A percentile compares a stretch with the other conserved stretches of the same genome.
These are phyloP conservation scores for Nomada flava DNA, from an alignment of 2,888 invertebrate species.

Conservation along the genomic window DNA sequence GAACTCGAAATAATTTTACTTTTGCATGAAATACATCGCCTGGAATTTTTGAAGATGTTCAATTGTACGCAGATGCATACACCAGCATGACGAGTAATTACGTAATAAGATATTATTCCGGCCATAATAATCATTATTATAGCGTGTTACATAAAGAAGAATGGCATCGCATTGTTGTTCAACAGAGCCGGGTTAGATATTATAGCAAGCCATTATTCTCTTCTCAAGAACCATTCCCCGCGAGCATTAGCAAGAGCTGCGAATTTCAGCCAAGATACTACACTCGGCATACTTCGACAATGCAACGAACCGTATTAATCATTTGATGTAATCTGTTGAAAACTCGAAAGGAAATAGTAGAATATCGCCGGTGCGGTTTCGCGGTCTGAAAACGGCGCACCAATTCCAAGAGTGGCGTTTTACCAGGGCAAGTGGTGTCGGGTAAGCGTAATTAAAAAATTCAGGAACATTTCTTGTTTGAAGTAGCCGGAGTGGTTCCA, in stretches of 20 bases:
- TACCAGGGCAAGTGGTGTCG: neutral
- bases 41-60: too few relatives aligned
- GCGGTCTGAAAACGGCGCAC: neutral
- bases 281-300: neutral
- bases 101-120: neutral
- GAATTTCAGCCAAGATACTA: neutral
- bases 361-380: conserved; percentile 8
- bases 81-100: too few relatives aligned
- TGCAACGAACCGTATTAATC: neutral
- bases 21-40: too few relatives aligned
- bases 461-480: conserved; percentile 29
- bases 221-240: neutral
- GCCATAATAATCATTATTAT: neutral
- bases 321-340: neutral
- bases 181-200: neutral
- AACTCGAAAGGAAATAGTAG: neutral
- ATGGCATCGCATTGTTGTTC: neutral
- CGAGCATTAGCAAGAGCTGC: neutral
- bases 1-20: too few relatives aligned
- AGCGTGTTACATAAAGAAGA: neutral
- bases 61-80: too few relatives aligned
- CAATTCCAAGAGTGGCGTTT: conserved; percentile 2
- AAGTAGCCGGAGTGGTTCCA: conserved; percentile 22
- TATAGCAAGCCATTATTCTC: neutral
- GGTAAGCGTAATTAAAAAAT: conserved; percentile 46